phyloP scores from a whole-genome alignment of 1,140 invertebrate genomes.

The Ostrea edulis region DNA sequence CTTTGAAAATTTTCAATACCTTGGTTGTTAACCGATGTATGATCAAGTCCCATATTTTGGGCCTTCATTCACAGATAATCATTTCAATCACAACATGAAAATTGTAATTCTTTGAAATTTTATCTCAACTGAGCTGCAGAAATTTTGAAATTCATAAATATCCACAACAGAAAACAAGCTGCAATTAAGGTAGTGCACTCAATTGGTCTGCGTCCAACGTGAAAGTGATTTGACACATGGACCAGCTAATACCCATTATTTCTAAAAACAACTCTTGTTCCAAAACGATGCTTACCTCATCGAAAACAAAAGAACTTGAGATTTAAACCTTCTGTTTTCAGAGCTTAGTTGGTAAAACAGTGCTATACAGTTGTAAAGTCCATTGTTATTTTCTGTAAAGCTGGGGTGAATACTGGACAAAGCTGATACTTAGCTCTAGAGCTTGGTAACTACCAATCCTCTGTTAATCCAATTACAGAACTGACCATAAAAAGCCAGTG shows the following conservation, averaged over 20 bases:
- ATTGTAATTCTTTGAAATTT: neutral
- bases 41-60: slow-evolving; percentile 38
- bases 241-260: slow-evolving; percentile 27
- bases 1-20: neutral
- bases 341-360: neutral
- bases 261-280: slow-evolving; percentile 27
- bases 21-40: neutral
- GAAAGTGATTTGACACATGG: slow-evolving; percentile 29
- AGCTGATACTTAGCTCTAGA: neutral
- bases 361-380: neutral
- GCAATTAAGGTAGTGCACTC: neutral
- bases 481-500: too few species aligned
- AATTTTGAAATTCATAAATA: neutral
- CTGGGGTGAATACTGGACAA: neutral
- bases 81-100: neutral
- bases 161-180: neutral
- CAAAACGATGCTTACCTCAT: slow-evolving; percentile 36
- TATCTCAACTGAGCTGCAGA: neutral
- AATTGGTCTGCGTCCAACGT: neutral
- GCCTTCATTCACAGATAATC: neutral
- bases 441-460: slow-evolving; percentile 1
- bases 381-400: slow-evolving; percentile 3
- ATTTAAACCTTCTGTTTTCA: neutral
- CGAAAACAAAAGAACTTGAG: neutral
- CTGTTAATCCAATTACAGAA: slow-evolving; percentile 32